phyloP scores from a whole-genome alignment of 2,888 invertebrate genomes.

The Bruchidius siliquastri region DNA sequence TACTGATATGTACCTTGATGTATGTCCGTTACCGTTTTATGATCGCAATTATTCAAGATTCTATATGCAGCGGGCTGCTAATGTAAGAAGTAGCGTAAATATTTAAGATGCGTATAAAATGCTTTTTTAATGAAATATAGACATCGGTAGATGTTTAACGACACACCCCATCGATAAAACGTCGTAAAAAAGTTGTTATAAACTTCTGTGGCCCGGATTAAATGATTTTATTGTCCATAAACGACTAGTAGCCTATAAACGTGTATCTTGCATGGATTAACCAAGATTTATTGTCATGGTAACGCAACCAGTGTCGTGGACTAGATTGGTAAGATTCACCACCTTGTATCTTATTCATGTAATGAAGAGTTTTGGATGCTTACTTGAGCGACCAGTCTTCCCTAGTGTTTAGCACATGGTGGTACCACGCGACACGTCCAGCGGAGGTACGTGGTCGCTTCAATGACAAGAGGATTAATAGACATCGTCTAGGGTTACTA shows the following conservation, averaged over 20 bases:
- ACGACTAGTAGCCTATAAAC: not conserved
- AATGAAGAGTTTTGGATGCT: too few species aligned
- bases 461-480: too few species aligned
- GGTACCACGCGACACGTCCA: too few species aligned
- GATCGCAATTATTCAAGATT: not conserved
- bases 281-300: not conserved
- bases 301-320: not conserved
- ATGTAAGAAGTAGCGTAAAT: conserved; percentile 1
- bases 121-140: conserved; percentile 14
- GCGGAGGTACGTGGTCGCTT: too few species aligned
- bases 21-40: not conserved
- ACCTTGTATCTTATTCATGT: too few species aligned
- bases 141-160: conserved; percentile 10
- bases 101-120: not conserved
- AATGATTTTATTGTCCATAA: not conserved
- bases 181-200: not conserved
- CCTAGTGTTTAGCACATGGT: too few species aligned
- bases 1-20: too few species aligned
- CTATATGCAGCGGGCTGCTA: not conserved
- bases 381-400: too few species aligned
- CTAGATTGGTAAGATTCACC: not conserved
- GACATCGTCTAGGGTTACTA: too few species aligned
- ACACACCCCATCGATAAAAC: not conserved
- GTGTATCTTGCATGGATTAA: not conserved
- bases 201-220: not conserved